Conservation (phyloP, 2,113 vertebrate genomes). For the Ginglymostoma cirratum region DNA sequence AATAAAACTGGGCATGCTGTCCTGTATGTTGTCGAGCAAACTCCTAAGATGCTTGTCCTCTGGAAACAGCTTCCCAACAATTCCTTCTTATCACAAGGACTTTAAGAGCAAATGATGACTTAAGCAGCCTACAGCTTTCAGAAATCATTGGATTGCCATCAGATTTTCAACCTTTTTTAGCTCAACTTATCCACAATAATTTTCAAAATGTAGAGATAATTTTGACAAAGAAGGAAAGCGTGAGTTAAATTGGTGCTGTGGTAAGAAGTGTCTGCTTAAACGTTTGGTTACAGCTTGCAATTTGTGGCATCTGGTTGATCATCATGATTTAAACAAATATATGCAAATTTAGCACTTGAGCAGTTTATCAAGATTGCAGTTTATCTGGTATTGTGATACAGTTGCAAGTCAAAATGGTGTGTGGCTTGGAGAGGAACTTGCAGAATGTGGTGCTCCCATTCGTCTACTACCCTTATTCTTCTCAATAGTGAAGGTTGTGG, state of each 20-base stretch:
- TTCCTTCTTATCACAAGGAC: neutral
- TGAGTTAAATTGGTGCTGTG: neutral
- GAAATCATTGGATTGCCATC: neutral
- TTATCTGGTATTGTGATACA: no score
- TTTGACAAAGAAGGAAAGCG: neutral
- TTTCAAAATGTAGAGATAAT: neutral
- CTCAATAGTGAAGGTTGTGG: no score
- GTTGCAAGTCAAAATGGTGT: no score
- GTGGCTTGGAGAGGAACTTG: no score
- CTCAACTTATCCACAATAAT: neutral
- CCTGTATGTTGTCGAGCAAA: neutral
- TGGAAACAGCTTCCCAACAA: neutral
- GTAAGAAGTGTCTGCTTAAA: neutral
- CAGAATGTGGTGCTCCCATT: no score
- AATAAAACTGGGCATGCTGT: neutral
- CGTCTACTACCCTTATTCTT: no score
- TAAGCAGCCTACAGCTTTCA: neutral
- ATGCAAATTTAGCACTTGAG: no score
- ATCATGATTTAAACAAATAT: neutral
- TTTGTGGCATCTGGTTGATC: neutral
- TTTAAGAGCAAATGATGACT: neutral
- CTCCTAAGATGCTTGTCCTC: neutral
- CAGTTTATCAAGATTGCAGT: no score
- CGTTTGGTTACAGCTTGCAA: neutral
- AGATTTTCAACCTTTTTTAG: neutral